A percentile compares a stretch with the other conserved stretches of the same genome.
These are phyloP conservation scores for Acleris emargana DNA, from an alignment of 2,888 invertebrate species.

Conservation along the genomic window DNA sequence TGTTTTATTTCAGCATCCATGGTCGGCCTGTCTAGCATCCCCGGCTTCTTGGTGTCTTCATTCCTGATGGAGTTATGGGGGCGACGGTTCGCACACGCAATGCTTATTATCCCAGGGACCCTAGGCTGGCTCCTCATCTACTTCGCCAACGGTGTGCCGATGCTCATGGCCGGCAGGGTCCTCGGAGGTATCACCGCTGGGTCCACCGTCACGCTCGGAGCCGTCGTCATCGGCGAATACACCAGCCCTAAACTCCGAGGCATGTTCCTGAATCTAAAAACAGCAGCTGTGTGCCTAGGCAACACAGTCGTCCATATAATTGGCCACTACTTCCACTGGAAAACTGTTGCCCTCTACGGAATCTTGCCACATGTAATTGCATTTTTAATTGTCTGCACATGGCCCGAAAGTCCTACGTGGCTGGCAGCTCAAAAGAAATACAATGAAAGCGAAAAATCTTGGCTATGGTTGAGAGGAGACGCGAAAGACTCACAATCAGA, in stretches of 20 bases:
- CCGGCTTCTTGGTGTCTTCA: slow-evolving; percentile 53
- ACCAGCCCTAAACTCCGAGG: slow-evolving; percentile 46
- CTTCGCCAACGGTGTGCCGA: slow-evolving; percentile 42
- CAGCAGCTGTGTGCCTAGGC: slow-evolving; percentile 40
- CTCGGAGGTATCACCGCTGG: slow-evolving; percentile 44
- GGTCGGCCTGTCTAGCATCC: slow-evolving; percentile 48
- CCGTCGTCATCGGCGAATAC: slow-evolving; percentile 48
- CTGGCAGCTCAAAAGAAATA: slow-evolving; percentile 68
- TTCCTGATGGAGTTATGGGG: slow-evolving; percentile 52
- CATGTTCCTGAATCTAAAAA: slow-evolving; percentile 46
- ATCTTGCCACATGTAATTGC: slow-evolving; percentile 31
- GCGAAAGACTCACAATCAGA: slow-evolving; percentile 40
- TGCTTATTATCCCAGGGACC: slow-evolving; percentile 40
- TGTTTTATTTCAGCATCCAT: slow-evolving; percentile 48
- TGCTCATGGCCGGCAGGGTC: slow-evolving; percentile 46
- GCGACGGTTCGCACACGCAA: slow-evolving; percentile 45
- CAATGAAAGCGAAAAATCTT: slow-evolving; percentile 71
- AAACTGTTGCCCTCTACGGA: slow-evolving; percentile 43
- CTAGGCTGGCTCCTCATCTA: slow-evolving; percentile 46
- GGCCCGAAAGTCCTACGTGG: slow-evolving; percentile 84
- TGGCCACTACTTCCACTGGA: slow-evolving; percentile 46
- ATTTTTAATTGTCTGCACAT: slow-evolving; percentile 51
- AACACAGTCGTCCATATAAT: slow-evolving; percentile 43
- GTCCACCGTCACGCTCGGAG: slow-evolving; percentile 42
- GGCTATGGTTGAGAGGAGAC: slow-evolving; percentile 77